Evolutionary conservation across 1,140 invertebrate species (phyloP), one percentile per base, ranked within the genome.

Genomic region (Drosophila bipectinata): DNA sequence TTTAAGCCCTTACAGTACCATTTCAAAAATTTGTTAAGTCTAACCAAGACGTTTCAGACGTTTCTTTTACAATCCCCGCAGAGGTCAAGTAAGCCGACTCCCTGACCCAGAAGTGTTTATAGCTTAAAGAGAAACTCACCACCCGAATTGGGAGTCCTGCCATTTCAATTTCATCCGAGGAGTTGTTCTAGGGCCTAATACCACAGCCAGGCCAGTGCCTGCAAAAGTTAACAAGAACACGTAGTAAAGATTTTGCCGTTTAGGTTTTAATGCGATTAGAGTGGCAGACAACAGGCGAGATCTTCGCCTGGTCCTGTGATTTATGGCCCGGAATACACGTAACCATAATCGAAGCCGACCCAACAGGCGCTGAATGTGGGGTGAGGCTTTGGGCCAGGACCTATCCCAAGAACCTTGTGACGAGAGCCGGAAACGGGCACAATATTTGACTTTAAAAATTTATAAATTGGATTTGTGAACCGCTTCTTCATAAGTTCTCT

Each of bases 241-340:
- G 81, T 84, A 84, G 81, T 84, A 71, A 80, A 77, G 77, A 84
- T 85, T 84, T 77, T 77, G 72, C 67, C 73, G 63, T 80, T 84
- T 80, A 80, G 81, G 77, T 84, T 84, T 80, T 80, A 84, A 84
- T 85, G 81, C 81, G 81, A 84, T 84, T 85, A 85, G 68, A 85
- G 63, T 77, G 72, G 77, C 37, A 77, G 72, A 77, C 63, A 77
- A 79, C 56, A 49, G 34, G 34, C 44, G 18, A 56, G 61, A 69
- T 69, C 59, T 69, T 69, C 63, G 53, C 44, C 55, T 72, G 48
- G 67, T 5, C 61, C 59, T 56, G 73, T 84, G 81, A 84, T 84
- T 84, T 84, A 84, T 84, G 68, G 81, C 62, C 56, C 28, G 63
- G 26, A 68, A 77, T 77, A 77, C 73, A 76, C 62, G 61, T 75